Conservation (phyloP, 2,113 vertebrate genomes). For the Ceuthmochares aereus region DNA sequence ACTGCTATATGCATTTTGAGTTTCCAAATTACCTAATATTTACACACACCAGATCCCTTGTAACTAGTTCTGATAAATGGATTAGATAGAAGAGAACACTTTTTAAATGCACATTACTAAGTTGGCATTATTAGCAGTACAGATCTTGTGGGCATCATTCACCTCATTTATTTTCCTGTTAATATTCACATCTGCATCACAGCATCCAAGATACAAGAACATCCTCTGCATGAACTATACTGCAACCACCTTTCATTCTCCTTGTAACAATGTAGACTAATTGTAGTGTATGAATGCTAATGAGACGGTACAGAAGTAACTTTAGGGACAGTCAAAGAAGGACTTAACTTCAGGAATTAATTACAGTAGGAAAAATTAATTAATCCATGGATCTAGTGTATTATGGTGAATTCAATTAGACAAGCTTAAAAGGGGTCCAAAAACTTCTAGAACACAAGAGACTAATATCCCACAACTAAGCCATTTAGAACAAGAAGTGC, state of each 20-base stretch:
- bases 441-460: background rate
- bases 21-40: background rate
- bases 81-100: background rate
- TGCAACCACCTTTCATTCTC: background rate
- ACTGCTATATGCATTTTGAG: background rate
- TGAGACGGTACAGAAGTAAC: background rate
- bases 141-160: background rate
- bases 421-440: background rate
- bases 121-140: background rate
- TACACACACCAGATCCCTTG: background rate
- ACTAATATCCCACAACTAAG: rapidly evolving
- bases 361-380: background rate
- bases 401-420: background rate
- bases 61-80: background rate
- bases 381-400: background rate
- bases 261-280: background rate
- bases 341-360: background rate
- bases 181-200: background rate
- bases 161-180: background rate
- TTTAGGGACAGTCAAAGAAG: background rate
- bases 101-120: background rate
- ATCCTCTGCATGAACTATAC: background rate
- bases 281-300: background rate
- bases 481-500: background rate
- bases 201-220: background rate